Conservation (phyloP, 1,140 invertebrate species). For the Drosophila tsacasi region DNA sequence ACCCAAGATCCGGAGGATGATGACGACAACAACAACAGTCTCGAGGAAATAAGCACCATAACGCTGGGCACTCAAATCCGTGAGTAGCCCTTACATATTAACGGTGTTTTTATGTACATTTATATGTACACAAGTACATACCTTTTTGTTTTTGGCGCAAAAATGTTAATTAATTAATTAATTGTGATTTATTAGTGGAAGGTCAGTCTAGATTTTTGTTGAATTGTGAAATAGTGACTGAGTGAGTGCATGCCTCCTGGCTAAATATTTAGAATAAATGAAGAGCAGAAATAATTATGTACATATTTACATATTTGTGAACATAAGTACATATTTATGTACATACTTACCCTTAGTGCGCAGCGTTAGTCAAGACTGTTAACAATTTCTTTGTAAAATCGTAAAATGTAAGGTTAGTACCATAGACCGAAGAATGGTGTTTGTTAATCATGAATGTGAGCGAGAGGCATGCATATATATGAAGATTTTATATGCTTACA, state of each 20-base stretch:
- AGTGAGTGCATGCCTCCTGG: neutral
- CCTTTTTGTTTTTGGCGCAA: neutral
- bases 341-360: neutral
- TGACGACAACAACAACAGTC: constrained; percentile 39
- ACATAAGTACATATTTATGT: neutral
- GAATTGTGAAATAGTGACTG: neutral
- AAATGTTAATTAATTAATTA: neutral
- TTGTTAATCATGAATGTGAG: constrained; percentile 4
- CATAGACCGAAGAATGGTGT: too few relatives aligned
- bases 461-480: neutral
- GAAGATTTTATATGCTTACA: neutral
- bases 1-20: constrained; percentile 37
- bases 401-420: constrained; percentile 3
- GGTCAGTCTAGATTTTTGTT: too few relatives aligned
- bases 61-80: constrained; percentile 58
- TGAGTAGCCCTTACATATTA: constrained; percentile 19
- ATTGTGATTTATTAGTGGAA: neutral
- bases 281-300: neutral
- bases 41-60: constrained; percentile 65
- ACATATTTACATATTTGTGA: neutral
- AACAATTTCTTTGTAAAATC: constrained; percentile 11
- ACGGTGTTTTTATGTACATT: neutral
- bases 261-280: neutral
- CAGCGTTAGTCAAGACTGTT: neutral
- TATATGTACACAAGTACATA: neutral